phyloP scores from a whole-genome alignment of 1,140 invertebrate species.

The honey bee (Apis mellifera) region Amel_HAv3.1 CM009936.2:17480501-17481000 shows the following conservation, averaged over 20 bases:
- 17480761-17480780: constrained; percentile 79
- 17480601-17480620: constrained; percentile 76
- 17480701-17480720: constrained; percentile 76
- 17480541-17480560: constrained; percentile 34
- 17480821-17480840: neutral
- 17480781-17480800: constrained; percentile 54
- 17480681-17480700: constrained; percentile 77
- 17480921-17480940: too few species aligned
- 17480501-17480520: too few species aligned
- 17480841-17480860: neutral
- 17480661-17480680: constrained; percentile 68
- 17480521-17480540: too few species aligned
- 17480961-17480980: too few species aligned
- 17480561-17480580: constrained; percentile 41
- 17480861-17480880: neutral
- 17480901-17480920: too few species aligned
- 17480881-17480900: neutral
- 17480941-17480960: too few species aligned
- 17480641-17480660: constrained; percentile 81
- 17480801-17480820: constrained; percentile 17
- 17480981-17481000: too few species aligned
- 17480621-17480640: constrained; percentile 77
- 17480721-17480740: constrained; percentile 80
- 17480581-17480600: constrained; percentile 55
- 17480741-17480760: constrained; percentile 76